Evolutionary conservation across 2,113 vertebrate genomes (phyloP), one percentile per base, ranked within the genome.

Genomic region (Zosterops japonicus): DNA sequence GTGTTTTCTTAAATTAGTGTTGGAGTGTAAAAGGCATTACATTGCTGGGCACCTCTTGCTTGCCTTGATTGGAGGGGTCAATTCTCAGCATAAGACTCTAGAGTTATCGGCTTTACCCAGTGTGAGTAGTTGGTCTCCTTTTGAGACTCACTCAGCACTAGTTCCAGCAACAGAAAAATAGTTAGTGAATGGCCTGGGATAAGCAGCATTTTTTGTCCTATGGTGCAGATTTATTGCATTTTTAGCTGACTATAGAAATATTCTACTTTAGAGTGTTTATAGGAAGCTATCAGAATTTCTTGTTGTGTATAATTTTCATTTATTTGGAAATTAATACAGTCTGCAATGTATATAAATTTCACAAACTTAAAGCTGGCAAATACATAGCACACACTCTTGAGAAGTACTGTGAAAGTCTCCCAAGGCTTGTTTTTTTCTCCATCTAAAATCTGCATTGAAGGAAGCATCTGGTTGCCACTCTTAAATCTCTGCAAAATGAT

Each of bases 271-370:
- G 46, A 79, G 27, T 63, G 42, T 85, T 95, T 93, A 83, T 41
- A 87, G 68, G 67, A 95, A 83, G 74, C 35, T 59, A 85, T 41
- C 67, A 77, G 53, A 89, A 85, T 95, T 93, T 87, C 70, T 88
- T 74, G 14, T 56, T 77, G 47, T 63, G 39, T 82, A 18, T 83
- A 90, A 77, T 77, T 96, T 95, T 87, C 22, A 91, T 70, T 95
- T 91, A 87, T 69, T 94, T 93, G 33, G 70, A 95, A 95, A 86
- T 90, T 83, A 93, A 93, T 87, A 90, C 24, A 77, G 39, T 41
- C 50, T 11, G 14, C 71, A 80, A 59, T 44, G 67, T 86, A 77
- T 77, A 91, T 91, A 95, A 86, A 90, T 85, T 69, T 87, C 82
- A 59, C 53, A 85, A 78, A 69, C 75, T 59, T 63, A 50, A 57